Evolutionary conservation across 2,888 invertebrate species (phyloP).

Genomic region (Chrysopilus asiliformis): DNA sequence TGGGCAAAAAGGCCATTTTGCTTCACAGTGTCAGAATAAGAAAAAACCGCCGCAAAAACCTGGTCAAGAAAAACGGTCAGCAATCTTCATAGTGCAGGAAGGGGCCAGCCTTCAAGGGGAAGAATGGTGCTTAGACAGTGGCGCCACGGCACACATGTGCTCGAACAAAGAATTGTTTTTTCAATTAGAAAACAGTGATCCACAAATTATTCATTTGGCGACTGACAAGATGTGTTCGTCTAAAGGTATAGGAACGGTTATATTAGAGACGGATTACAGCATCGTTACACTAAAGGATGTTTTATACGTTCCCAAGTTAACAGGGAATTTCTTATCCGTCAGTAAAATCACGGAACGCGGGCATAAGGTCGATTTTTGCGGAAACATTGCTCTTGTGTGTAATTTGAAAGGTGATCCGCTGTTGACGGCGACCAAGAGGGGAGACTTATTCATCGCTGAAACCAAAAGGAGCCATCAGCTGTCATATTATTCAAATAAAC

Average conservation of each 20-base stretch:
- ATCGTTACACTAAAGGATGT: slow-evolving; percentile 3
- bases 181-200: slow-evolving; percentile 2
- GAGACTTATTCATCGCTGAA: no score
- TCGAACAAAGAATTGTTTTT: not conserved
- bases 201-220: slow-evolving; percentile 3
- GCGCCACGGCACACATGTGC: no score
- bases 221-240: not conserved
- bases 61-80: slow-evolving; percentile 8
- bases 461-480: no score
- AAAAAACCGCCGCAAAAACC: slow-evolving; percentile 7
- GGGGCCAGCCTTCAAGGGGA: slow-evolving; percentile 1
- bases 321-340: slow-evolving; percentile 6
- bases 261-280: slow-evolving; percentile 1
- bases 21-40: slow-evolving; percentile 5
- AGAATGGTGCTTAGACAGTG: slow-evolving; percentile 14
- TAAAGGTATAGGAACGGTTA: slow-evolving; percentile 5
- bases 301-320: slow-evolving; percentile 4
- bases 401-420: no score
- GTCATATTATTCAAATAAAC: no score
- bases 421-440: no score
- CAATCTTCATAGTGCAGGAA: slow-evolving; percentile 4
- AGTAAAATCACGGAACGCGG: no score
- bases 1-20: slow-evolving; percentile 6
- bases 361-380: no score
- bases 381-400: no score